phyloP scores from a whole-genome alignment of 2,797 vertebrate species.

The Pangasius mekongensis region DNA sequence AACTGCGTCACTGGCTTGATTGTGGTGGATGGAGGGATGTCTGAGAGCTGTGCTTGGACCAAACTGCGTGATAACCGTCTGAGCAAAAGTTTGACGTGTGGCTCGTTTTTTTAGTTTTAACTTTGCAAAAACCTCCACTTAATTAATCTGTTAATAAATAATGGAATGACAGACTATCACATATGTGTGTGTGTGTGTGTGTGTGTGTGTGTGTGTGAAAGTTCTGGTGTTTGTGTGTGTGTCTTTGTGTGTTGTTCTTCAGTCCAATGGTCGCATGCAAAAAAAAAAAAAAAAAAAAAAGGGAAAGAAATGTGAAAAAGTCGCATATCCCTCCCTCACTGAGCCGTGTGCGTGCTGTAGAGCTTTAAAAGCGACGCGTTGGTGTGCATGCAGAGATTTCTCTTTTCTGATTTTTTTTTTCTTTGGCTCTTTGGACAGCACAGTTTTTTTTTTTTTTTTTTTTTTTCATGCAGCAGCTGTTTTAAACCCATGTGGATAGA shows the following conservation, averaged over 20 bases:
- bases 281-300: background rate
- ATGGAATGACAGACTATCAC: background rate
- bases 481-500: slow-evolving; percentile 24
- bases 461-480: slow-evolving; percentile 14
- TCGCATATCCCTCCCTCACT: background rate
- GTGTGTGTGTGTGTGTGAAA: background rate
- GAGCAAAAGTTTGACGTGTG: background rate
- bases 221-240: background rate
- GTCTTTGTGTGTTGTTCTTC: background rate
- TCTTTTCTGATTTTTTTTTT: no score
- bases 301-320: background rate
- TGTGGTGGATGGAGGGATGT: background rate
- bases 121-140: background rate
- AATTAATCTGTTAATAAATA: background rate
- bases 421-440: background rate
- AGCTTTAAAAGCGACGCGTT: background rate
- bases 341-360: background rate
- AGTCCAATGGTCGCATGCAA: background rate
- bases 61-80: background rate
- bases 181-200: background rate
- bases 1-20: slow-evolving; percentile 53
- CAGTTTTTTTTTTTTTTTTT: background rate
- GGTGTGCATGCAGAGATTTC: background rate
- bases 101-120: background rate
- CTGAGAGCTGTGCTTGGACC: background rate